Evolutionary conservation across 2,113 vertebrate species (phyloP).

Genomic region (Campylorhamphus procurvoides): DNA sequence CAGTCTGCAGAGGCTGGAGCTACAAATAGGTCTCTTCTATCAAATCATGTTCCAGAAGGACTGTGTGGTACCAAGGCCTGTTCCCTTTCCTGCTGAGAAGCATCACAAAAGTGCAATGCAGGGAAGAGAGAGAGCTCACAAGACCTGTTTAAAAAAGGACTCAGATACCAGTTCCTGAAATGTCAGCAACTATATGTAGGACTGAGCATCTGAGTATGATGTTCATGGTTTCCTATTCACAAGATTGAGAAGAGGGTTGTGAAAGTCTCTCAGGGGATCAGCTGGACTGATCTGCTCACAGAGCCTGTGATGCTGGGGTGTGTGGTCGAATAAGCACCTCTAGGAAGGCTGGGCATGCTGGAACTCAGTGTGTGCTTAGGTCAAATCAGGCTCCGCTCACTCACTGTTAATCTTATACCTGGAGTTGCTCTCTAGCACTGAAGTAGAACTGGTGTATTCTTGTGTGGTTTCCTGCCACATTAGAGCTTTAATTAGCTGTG

Average conservation of each 20-base stretch:
- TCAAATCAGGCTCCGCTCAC: background rate
- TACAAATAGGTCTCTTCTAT: background rate
- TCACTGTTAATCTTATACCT: background rate
- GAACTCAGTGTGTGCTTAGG: background rate
- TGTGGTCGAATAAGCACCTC: background rate
- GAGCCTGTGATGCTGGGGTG: background rate
- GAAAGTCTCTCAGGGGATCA: background rate
- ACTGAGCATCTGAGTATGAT: background rate
- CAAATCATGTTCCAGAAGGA: background rate
- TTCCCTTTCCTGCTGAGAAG: background rate
- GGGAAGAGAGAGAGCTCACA: background rate
- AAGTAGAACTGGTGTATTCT: background rate
- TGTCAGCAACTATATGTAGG: background rate
- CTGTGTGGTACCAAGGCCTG: background rate
- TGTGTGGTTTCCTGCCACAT: background rate
- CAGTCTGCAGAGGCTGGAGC: background rate
- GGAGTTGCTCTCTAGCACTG: background rate
- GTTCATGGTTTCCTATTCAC: background rate
- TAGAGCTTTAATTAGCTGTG: background rate
- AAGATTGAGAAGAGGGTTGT: background rate
- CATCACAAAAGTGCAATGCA: background rate
- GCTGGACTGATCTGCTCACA: background rate
- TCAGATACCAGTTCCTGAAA: background rate
- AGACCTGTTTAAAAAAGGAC: background rate
- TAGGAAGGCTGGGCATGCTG: background rate